Evolutionary conservation across 2,797 vertebrate genomes (phyloP), one percentile per base, ranked within the genome.

Genomic region (Etheostoma nigrum): DNA sequence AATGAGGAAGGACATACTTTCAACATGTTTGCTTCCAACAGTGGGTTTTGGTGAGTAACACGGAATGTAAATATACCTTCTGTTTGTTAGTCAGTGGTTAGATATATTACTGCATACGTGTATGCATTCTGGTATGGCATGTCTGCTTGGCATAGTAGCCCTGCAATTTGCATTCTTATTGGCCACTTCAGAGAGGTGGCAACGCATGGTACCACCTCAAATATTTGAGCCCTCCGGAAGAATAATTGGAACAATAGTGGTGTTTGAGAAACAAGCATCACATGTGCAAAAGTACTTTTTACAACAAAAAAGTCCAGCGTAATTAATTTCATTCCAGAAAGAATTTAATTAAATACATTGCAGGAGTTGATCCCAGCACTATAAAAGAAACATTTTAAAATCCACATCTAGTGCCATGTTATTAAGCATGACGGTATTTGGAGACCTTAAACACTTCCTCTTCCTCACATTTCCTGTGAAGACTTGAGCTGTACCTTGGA

Each of bases 21-120:
- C 9, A 62, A 23, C 40, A 10, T 45, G 42, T 27, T 27, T 27
- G 23, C 15, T 1, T n/a, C 2, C 0, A 1, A n/a, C 40, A 0
- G 16, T 48, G 8, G 53, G 33, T 19, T 60, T 55, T 19, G 33
- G 23, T 61, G 48, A 61, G 58, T 72, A 62, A 30, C 33, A 23
- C 8, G 25, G 19, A 33, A 36, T 14, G 47, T 64, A 0, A 33
- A 45, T 21, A 25, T 23, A 42, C 14, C 25, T 63, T 63, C 30
- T 63, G 18, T 48, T 25, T 27, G 60, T 27, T 27, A 45, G 4
- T 49, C 12, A 33, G 19, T 18, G 19, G 62, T 49, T 64, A 44
- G 27, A 25, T 27, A 45, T 19, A 19, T 57, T 33, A 45, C 58
- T 33, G 15, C 0, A 30, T 7, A 44, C 18, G 49, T 53, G 33